Evolutionary conservation across 64 coral and sea anemone genomes (phyloP).

Genomic region (Catalaphyllia jardinei): DNA sequence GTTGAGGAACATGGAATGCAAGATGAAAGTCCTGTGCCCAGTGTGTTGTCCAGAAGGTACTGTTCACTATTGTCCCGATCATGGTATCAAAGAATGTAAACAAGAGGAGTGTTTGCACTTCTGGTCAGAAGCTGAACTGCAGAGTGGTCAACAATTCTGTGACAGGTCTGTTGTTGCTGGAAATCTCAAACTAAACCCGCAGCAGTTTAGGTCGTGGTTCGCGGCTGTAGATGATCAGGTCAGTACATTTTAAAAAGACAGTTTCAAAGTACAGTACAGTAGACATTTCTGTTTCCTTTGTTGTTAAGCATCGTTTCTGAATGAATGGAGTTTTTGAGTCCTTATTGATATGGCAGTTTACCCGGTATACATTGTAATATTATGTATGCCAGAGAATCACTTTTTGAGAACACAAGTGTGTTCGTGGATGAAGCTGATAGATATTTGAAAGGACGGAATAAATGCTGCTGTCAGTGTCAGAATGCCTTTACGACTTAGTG

Average conservation of each 20-base stretch:
- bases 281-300: no score
- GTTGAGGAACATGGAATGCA: conserved; percentile 2
- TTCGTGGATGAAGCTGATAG: no score
- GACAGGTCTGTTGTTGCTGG: background rate
- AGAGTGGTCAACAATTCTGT: background rate
- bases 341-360: no score
- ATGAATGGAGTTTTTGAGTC: no score
- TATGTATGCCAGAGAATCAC: no score
- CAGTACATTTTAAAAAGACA: background rate
- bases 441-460: no score
- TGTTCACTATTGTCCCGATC: background rate
- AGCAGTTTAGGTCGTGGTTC: conserved; percentile 24
- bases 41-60: background rate
- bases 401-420: no score
- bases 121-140: conserved; percentile 35
- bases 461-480: no score
- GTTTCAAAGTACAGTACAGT: background rate
- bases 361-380: no score
- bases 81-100: background rate
- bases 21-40: conserved; percentile 8
- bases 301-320: no score
- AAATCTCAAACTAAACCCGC: background rate
- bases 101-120: conserved; percentile 32
- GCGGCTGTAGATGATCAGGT: conserved; percentile 27
- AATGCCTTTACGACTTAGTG: no score